These are phyloP conservation scores for Diploscapter pachys DNA, from an alignment of 1,140 invertebrate species.

Conservation along the genomic window DNA sequence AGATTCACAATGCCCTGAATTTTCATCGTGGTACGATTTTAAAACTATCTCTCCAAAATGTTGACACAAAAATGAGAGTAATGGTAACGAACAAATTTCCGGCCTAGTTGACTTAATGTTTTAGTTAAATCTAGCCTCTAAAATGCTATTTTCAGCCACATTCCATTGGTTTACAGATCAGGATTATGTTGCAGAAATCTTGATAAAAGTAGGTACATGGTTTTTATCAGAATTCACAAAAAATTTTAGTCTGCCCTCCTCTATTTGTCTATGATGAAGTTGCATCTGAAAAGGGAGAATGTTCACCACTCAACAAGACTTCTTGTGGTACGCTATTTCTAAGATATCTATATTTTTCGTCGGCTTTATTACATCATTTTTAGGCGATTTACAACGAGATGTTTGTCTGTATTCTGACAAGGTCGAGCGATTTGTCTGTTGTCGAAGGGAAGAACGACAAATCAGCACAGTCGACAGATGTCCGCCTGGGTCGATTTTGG, in stretches of 20 bases:
- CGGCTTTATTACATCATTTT: slow-evolving; percentile 2
- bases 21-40: too few species aligned
- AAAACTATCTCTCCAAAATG: too few species aligned
- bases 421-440: slow-evolving; percentile 22
- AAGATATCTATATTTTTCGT: too few species aligned
- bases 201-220: too few species aligned
- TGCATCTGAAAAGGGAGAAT: slow-evolving; percentile 7
- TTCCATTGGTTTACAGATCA: background rate
- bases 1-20: background rate
- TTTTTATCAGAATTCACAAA: too few species aligned
- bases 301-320: slow-evolving; percentile 6
- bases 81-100: too few species aligned
- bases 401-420: background rate
- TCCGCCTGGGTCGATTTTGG: slow-evolving; percentile 24
- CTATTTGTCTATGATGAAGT: slow-evolving; percentile 14
- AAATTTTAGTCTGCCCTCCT: slow-evolving; percentile 1
- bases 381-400: background rate
- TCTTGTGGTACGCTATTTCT: slow-evolving; percentile 1
- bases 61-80: too few species aligned
- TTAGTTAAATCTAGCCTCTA: too few species aligned
- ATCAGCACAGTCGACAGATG: slow-evolving; percentile 19
- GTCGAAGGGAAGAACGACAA: slow-evolving; percentile 6
- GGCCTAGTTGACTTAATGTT: too few species aligned
- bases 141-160: slow-evolving; percentile 1
- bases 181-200: slow-evolving; percentile 1